Evolutionary conservation across 2,797 vertebrate genomes (phyloP).

Genomic region (Brachyrhaphis roseni): DNA sequence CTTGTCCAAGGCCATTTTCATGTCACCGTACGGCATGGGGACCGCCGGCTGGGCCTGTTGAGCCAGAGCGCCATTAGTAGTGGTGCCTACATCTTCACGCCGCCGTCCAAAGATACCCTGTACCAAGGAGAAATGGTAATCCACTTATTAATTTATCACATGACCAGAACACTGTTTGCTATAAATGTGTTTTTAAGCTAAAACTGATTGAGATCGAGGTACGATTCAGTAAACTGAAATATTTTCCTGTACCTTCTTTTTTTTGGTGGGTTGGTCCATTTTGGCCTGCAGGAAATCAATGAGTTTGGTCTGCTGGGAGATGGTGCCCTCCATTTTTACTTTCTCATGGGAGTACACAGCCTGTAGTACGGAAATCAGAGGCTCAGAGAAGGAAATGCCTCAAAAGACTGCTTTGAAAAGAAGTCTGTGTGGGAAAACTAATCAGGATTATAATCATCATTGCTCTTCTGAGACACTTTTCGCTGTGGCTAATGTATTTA

Average conservation of each 20-base stretch:
- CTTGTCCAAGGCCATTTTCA: slow-evolving; percentile 96
- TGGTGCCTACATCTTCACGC: slow-evolving; percentile 93
- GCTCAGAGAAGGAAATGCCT: slow-evolving; percentile 38
- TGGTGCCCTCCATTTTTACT: slow-evolving; percentile 99
- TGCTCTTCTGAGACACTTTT: slow-evolving; percentile 18
- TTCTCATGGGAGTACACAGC: slow-evolving; percentile 98
- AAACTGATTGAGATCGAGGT: slow-evolving; percentile 21
- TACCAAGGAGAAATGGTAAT: slow-evolving; percentile 57
- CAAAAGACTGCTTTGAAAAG: slow-evolving; percentile 29
- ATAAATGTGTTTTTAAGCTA: background rate
- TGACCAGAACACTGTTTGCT: background rate
- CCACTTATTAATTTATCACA: background rate
- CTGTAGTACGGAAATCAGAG: slow-evolving; percentile 73
- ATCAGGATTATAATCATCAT: slow-evolving; percentile 6
- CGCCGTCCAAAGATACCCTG: slow-evolving; percentile 98
- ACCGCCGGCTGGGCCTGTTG: slow-evolving; percentile 74
- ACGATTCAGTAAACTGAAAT: background rate
- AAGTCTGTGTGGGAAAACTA: slow-evolving; percentile 33
- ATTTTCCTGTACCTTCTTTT: slow-evolving; percentile 90
- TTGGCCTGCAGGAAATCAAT: slow-evolving; percentile 99
- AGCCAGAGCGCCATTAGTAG: slow-evolving; percentile 79
- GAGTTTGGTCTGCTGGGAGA: slow-evolving; percentile 98
- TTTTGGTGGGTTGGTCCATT: slow-evolving; percentile 98
- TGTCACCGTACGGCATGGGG: slow-evolving; percentile 96
- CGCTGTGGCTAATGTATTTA: slow-evolving; percentile 20